A percentile compares a stretch with the other conserved stretches of the same genome.
These are phyloP conservation scores for Phrynocephalus versicolor DNA, from an alignment of 2,113 vertebrate genomes.

Conservation along the genomic window DNA sequence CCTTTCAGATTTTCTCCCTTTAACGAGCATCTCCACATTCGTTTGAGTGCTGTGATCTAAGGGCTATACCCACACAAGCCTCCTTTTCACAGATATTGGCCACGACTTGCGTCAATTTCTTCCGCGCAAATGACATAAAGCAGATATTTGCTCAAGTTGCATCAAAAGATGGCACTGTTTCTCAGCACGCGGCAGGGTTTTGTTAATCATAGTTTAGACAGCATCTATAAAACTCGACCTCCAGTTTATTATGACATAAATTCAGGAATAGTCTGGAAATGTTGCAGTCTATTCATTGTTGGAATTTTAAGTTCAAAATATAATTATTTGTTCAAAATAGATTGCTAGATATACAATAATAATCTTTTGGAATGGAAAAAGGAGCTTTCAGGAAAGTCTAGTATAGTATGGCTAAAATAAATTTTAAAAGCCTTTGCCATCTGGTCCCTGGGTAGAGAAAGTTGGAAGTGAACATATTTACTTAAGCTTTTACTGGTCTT, in stretches of 20 bases:
- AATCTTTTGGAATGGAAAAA: not conserved
- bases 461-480: constrained; percentile 43
- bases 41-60: not conserved
- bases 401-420: not conserved
- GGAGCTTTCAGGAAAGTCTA: not conserved
- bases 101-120: not conserved
- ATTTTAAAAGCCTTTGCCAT: constrained; percentile 25
- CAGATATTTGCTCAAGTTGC: not conserved
- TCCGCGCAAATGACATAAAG: too few relatives aligned
- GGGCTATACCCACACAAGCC: too few relatives aligned
- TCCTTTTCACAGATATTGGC: too few relatives aligned
- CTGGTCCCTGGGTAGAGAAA: constrained; percentile 51
- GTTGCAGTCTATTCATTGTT: not conserved
- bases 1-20: not conserved
- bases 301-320: not conserved
- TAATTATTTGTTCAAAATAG: constrained; percentile 2
- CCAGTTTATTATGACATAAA: not conserved
- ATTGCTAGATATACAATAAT: not conserved
- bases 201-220: not conserved
- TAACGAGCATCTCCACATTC: too few relatives aligned
- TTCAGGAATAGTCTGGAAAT: not conserved
- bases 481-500: constrained; percentile 27
- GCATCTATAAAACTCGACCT: not conserved
- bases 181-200: not conserved
- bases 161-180: not conserved